Conservation (phyloP, 1,140 invertebrate species). For the Drosophila serrata region DNA sequence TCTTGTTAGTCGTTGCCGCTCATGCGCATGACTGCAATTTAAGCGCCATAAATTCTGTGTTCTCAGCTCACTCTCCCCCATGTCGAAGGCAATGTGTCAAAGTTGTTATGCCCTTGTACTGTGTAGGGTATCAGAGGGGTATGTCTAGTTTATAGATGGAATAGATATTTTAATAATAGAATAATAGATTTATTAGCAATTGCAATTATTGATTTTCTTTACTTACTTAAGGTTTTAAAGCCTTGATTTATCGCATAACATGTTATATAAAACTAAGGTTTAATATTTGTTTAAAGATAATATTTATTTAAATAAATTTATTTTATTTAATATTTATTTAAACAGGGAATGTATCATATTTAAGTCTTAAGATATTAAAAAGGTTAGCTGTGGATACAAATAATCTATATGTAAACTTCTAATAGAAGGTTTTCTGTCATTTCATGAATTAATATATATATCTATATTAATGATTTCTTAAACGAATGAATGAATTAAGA, state of each 20-base stretch:
- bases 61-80: constrained; percentile 36
- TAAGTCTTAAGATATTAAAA: no score
- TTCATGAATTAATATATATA: background rate
- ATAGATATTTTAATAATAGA: background rate
- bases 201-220: no score
- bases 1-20: constrained; percentile 75
- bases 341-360: no score
- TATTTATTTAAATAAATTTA: no score
- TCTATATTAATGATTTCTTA: background rate
- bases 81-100: constrained; percentile 70
- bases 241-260: no score
- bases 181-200: no score
- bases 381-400: no score
- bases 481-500: background rate
- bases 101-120: constrained; percentile 40
- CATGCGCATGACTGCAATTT: constrained; percentile 81
- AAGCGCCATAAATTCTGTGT: constrained; percentile 79
- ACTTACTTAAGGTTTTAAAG: no score
- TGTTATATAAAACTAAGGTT: no score
- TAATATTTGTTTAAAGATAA: no score
- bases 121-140: constrained; percentile 17
- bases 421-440: background rate
- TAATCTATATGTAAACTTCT: no score
- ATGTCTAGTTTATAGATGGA: background rate
- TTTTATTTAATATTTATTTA: no score